Evolutionary conservation across 2,888 invertebrate species (phyloP).

Genomic region (Drosophila aldrichi): DNA sequence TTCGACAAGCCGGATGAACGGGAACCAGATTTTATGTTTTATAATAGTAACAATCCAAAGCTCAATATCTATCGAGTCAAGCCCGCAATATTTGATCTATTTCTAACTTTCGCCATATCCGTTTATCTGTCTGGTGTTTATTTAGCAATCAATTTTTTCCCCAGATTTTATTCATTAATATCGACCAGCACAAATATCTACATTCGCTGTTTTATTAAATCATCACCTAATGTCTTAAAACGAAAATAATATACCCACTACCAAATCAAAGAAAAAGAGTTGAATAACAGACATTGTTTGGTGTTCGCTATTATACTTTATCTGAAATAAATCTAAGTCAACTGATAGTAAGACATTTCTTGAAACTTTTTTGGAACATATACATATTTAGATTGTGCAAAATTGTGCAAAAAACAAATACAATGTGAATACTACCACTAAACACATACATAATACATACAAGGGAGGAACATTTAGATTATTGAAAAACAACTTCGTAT

Average conservation of each 20-base stretch:
- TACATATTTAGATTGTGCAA: no score
- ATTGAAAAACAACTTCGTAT: no score
- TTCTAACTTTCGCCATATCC: conserved; percentile 94
- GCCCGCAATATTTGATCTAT: conserved; percentile 98
- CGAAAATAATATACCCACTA: conserved; percentile 35
- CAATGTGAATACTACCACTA: no score
- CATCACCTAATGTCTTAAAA: conserved; percentile 33
- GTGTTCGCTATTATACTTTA: no score
- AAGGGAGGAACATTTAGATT: no score
- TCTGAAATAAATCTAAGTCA: background rate
- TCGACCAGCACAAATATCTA: conserved; percentile 73
- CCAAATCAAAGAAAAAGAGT: background rate
- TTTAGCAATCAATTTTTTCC: conserved; percentile 90
- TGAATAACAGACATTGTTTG: background rate
- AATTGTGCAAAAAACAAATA: no score
- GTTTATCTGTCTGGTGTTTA: conserved; percentile 95
- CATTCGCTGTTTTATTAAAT: conserved; percentile 18
- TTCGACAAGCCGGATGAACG: conserved; percentile 91
- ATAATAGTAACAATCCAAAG: conserved; percentile 91
- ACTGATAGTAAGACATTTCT: no score
- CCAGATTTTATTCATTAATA: conserved; percentile 88
- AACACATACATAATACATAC: no score
- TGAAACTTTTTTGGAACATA: no score
- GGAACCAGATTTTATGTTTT: conserved; percentile 97
- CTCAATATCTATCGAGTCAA: conserved; percentile 97